These are phyloP conservation scores for Cyprinodon variegatus DNA, from an alignment of 2,113 vertebrate species.

Conservation along the genomic window DNA sequence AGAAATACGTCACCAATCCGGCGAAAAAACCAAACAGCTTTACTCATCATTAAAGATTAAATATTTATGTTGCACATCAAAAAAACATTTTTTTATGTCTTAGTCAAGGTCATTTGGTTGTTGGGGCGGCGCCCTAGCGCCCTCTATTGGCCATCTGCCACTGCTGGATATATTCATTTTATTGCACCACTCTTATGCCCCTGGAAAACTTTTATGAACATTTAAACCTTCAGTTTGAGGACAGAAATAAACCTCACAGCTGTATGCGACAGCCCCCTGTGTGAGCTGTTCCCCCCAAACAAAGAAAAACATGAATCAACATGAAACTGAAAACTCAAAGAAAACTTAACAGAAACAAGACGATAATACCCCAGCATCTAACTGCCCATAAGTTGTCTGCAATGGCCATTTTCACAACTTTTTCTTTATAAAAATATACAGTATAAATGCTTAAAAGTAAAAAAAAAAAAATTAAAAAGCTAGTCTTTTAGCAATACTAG, in stretches of 20 bases:
- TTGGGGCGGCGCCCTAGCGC: no score
- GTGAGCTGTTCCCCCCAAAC: neutral
- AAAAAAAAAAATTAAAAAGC: neutral
- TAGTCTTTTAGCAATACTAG: neutral
- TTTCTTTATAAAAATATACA: neutral
- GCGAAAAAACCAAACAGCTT: no score
- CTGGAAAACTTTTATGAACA: neutral
- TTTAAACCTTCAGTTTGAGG: neutral
- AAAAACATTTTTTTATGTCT: no score
- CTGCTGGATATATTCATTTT: neutral
- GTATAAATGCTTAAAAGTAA: neutral
- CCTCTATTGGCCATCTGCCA: no score
- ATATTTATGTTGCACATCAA: no score
- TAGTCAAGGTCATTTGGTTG: no score
- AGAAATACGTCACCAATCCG: no score
- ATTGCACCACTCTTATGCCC: neutral
- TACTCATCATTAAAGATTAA: no score
- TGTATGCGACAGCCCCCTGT: neutral
- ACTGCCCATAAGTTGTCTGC: constrained; percentile 25
- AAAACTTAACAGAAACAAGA: no score
- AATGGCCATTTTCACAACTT: constrained; percentile 1
- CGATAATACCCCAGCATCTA: neutral
- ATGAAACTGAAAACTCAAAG: no score
- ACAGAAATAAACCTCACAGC: neutral
- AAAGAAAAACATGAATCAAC: no score